Conservation (phyloP, 92 coral and sea anemone species). For the Epizoanthus illoricatus region DNA sequence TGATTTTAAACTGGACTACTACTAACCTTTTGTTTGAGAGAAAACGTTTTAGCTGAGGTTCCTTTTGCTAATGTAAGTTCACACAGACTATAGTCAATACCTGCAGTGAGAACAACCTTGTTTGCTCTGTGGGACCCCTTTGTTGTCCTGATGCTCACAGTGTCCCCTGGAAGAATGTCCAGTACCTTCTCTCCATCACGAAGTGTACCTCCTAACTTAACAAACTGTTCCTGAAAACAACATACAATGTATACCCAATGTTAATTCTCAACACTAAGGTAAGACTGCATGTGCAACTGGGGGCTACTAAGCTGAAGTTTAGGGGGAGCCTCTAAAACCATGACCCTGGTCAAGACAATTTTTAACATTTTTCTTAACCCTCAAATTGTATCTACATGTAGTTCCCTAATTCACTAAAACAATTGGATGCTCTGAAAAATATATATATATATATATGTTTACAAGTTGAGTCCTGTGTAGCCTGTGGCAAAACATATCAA, state of each 20-base stretch:
- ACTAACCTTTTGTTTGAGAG: not conserved
- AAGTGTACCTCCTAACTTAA: conserved; percentile 80
- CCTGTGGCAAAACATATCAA: too few relatives aligned
- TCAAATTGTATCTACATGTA: too few relatives aligned
- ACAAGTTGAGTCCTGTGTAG: too few relatives aligned
- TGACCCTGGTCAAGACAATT: too few relatives aligned
- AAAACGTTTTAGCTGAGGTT: not conserved
- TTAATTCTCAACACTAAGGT: not conserved
- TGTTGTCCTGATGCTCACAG: conserved; percentile 63
- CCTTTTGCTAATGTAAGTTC: not conserved
- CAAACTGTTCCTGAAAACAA: conserved; percentile 77
- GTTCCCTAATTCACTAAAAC: too few relatives aligned
- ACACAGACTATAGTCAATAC: conserved; percentile 31
- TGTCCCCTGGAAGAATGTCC: conserved; percentile 77
- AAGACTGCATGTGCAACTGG: too few relatives aligned
- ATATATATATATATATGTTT: too few relatives aligned
- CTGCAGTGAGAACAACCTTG: conserved; percentile 71
- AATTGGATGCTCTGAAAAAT: too few relatives aligned
- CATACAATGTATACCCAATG: not conserved
- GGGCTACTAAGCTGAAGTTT: too few relatives aligned
- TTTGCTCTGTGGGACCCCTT: conserved; percentile 65
- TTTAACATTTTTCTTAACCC: too few relatives aligned
- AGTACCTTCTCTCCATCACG: conserved; percentile 81
- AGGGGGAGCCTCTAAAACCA: too few relatives aligned
- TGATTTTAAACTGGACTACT: not conserved